Conservation (phyloP, 2,797 vertebrate genomes). For the Simalia tracyae region DNA sequence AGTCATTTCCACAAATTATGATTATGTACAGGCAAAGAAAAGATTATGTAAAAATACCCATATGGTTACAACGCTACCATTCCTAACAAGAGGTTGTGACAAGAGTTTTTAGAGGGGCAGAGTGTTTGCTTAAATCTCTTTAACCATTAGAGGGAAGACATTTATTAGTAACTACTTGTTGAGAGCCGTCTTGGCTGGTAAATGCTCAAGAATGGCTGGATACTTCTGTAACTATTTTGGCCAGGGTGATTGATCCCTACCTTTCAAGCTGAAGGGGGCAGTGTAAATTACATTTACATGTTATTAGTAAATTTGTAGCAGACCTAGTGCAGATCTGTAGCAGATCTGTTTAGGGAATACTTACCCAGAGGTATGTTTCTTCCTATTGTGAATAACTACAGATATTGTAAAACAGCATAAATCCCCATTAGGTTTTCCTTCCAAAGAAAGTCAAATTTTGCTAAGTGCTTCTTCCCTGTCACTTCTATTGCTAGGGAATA, state of each 20-base stretch:
- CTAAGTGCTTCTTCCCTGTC: neutral
- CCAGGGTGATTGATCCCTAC: neutral
- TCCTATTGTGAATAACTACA: neutral
- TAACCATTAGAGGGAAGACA: neutral
- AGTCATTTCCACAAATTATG: neutral
- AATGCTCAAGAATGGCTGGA: neutral
- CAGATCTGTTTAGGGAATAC: neutral
- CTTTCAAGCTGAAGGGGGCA: neutral
- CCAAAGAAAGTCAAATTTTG: neutral
- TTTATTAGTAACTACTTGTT: neutral
- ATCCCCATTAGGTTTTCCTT: neutral
- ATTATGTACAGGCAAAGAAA: neutral
- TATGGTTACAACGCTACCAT: neutral
- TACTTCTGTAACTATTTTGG: neutral
- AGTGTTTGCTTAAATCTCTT: neutral
- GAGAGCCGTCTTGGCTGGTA: neutral
- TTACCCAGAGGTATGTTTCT: neutral
- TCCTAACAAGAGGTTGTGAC: neutral
- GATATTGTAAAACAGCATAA: neutral
- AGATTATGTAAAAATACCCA: neutral
- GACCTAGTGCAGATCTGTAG: neutral
- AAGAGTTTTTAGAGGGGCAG: neutral
- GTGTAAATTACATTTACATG: no score
- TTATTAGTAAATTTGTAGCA: neutral
- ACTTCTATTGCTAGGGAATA: neutral